Evolutionary conservation across 2,797 vertebrate species (phyloP).

Genomic region (Poeciliopsis paucimaculata): DNA sequence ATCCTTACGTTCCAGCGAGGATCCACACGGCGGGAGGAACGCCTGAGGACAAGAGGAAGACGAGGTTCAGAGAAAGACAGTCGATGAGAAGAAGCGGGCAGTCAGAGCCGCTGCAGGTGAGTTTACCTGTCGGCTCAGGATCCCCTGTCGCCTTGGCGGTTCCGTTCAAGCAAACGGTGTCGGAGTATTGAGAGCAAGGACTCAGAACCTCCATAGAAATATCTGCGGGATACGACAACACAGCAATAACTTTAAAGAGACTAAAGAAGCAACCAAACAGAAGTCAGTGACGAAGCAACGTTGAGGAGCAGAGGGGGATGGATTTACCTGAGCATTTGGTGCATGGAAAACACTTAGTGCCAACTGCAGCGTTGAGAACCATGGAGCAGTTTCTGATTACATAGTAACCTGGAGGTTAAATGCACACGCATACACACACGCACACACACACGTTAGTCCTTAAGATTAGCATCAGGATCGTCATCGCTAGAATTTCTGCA

Average conservation of each 20-base stretch:
- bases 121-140: neutral
- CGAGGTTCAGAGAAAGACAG: neutral
- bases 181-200: neutral
- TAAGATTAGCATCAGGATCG: neutral
- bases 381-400: neutral
- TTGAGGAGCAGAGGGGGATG: neutral
- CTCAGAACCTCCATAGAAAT: neutral
- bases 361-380: rapidly evolving
- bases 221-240: neutral
- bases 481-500: neutral
- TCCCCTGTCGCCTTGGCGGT: too few species aligned
- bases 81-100: neutral
- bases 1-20: neutral
- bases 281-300: neutral
- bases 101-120: neutral
- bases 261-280: neutral
- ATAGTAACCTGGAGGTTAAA: neutral
- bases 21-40: neutral
- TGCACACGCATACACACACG: neutral
- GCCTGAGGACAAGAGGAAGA: neutral
- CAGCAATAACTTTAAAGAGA: neutral
- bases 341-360: neutral
- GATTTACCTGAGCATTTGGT: neutral
- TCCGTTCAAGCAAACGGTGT: neutral
- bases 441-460: neutral